phyloP scores from a whole-genome alignment of 2,113 vertebrate genomes.

The Sigmodon hispidus region DNA sequence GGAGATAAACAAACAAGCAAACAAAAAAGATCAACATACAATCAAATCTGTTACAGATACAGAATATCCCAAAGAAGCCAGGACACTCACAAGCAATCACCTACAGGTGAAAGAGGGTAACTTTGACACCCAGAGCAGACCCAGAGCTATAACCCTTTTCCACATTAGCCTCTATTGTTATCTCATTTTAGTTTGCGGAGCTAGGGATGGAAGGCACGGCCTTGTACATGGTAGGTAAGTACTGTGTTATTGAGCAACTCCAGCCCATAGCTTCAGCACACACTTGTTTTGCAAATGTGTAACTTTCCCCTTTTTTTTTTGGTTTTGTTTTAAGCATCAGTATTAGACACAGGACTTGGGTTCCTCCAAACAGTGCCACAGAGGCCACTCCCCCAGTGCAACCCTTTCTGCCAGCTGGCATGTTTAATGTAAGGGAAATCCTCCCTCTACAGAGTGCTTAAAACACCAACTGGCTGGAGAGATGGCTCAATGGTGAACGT shows the following conservation, averaged over 20 bases:
- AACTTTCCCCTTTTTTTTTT: neutral
- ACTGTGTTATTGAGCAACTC: neutral
- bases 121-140: neutral
- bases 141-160: rapidly evolving
- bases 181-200: neutral
- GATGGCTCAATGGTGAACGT: neutral
- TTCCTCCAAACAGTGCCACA: neutral
- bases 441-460: neutral
- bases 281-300: neutral
- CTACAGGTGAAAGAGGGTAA: neutral
- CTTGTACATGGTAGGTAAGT: neutral
- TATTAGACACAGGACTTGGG: neutral
- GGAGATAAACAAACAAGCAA: no score
- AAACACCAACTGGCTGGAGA: neutral
- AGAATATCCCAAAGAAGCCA: neutral
- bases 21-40: neutral
- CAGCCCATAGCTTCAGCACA: neutral
- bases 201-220: neutral
- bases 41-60: neutral
- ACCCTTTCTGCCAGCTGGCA: neutral
- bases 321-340: neutral
- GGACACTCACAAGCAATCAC: neutral
- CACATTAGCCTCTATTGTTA: neutral
- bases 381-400: neutral
- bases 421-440: neutral